Evolutionary conservation across 2,888 invertebrate species (phyloP).

Genomic region (Chalcosyrphus nemorum): DNA sequence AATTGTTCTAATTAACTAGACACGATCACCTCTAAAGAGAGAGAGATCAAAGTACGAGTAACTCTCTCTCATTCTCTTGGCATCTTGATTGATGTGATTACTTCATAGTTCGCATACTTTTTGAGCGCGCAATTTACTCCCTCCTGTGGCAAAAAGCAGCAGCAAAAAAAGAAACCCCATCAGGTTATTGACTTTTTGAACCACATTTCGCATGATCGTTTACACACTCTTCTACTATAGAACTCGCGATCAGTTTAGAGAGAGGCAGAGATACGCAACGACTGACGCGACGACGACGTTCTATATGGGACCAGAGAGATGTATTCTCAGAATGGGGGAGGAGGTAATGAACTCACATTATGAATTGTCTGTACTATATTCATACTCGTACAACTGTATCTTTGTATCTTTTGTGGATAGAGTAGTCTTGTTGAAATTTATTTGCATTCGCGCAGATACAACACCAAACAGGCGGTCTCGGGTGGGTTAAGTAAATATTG

Average conservation of each 20-base stretch:
- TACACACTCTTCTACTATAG: constrained; percentile 41
- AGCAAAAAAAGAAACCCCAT: background rate
- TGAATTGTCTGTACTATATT: constrained; percentile 5
- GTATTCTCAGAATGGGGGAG: constrained; percentile 60
- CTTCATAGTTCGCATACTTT: constrained; percentile 62
- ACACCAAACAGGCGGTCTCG: background rate
- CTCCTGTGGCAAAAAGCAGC: background rate
- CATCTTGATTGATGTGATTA: constrained; percentile 66
- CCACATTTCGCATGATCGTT: constrained; percentile 71
- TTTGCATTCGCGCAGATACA: constrained; percentile 59
- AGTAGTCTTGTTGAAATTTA: constrained; percentile 61
- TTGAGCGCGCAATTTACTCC: constrained; percentile 48
- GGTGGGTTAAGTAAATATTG: constrained; percentile 56
- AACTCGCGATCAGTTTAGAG: constrained; percentile 47
- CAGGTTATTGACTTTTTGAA: constrained; percentile 73
- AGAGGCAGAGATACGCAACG: constrained; percentile 34
- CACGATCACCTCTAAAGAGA: constrained; percentile 7
- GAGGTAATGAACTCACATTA: constrained; percentile 66
- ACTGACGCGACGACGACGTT: constrained; percentile 38
- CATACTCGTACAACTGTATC: background rate
- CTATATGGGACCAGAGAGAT: constrained; percentile 25
- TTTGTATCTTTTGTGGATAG: constrained; percentile 39
- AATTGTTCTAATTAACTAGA: constrained; percentile 7
- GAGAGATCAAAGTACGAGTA: background rate
- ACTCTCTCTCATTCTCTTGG: constrained; percentile 12